Evolutionary conservation across 2,113 vertebrate genomes (phyloP), one percentile per base, ranked within the genome.

Genomic region (Periophthalmodon schlosseri): DNA sequence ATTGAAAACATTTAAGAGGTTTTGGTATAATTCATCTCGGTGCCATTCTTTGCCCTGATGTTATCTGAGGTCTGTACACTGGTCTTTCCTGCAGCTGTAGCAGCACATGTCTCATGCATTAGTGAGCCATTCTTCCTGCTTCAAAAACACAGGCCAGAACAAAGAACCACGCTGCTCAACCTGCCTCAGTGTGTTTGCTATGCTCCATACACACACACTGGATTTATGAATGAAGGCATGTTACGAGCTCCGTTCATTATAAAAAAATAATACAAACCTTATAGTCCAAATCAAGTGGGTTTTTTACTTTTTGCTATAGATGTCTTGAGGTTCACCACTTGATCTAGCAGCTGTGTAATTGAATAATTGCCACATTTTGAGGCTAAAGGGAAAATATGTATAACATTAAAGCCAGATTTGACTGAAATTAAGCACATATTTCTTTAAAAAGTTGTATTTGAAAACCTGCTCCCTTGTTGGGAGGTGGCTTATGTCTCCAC

Each of bases 91-190:
- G 74, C 88, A 86, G 88, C 88, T 88, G 84, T 73, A 76, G 18
- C 54, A 72, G 75, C 89, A 91, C 85, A 82, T 81, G 87, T 74
- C 69, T 56, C 36, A 79, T 23, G 8, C 82, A 84, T 91, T 87
- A 88, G 87, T 82, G 76, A 72, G 57, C 78, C 77, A 1, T 15
- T 73, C 87, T 91, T 91, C 89, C 89, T 89, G 79, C 79, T 75
- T 68, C 36, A 80, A 76, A 87, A 88, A 86, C 82, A 78, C 33
- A 0, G 11, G 20, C 23, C 70, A 73, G 82, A 88, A 91, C 86
- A 88, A 92, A 90, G 79, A 11, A n/a, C 18, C 56, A 0, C 28
- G 70, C 58, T 44, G 50, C 74, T 65, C 84, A 87, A 86, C 84
- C 75, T 52, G 54, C 74, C 74, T 67, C 58, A 18, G 3, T 79